A percentile compares a stretch with the other conserved stretches of the same genome.
These are phyloP conservation scores for Actias luna DNA, from an alignment of 2,888 invertebrate genomes.

Conservation along the genomic window DNA sequence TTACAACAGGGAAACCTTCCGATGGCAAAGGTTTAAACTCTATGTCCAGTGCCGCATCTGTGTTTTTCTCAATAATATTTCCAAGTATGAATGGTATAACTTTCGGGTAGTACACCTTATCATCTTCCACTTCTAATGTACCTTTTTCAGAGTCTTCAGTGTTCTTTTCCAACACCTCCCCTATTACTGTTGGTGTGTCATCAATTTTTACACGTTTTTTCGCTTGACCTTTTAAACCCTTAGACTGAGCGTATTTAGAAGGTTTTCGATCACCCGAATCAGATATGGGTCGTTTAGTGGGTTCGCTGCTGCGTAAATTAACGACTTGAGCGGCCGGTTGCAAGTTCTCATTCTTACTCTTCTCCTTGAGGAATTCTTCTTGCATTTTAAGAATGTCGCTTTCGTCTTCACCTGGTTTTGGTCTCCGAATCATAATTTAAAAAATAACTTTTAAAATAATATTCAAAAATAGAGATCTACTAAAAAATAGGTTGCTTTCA, in stretches of 20 bases:
- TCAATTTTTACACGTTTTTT: conserved; percentile 66
- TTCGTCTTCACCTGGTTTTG: conserved; percentile 86
- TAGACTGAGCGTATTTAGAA: conserved; percentile 70
- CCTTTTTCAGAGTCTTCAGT: conserved; percentile 25
- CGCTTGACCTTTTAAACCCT: conserved; percentile 56
- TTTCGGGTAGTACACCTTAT: conserved; percentile 72
- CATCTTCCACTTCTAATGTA: conserved; percentile 47
- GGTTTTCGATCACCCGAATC: conserved; percentile 46
- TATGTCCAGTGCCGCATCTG: conserved; percentile 35
- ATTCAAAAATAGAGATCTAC: conserved; percentile 5
- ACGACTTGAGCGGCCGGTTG: conserved; percentile 84
- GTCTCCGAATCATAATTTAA: conserved; percentile 82
- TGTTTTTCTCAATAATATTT: conserved; percentile 81
- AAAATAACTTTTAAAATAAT: not conserved
- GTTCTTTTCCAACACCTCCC: conserved; percentile 65
- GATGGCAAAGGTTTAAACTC: conserved; percentile 52
- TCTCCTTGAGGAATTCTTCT: conserved; percentile 84
- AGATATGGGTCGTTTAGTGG: conserved; percentile 42
- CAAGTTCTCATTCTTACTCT: conserved; percentile 74
- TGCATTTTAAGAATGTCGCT: conserved; percentile 89
- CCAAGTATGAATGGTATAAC: conserved; percentile 73
- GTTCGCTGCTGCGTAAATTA: conserved; percentile 58
- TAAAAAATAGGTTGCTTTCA: conserved; percentile 8
- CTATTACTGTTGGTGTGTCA: conserved; percentile 38
- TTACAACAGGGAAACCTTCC: conserved; percentile 77